Evolutionary conservation across 2,888 invertebrate genomes (phyloP).

Genomic region (Rhagonycha lutea): DNA sequence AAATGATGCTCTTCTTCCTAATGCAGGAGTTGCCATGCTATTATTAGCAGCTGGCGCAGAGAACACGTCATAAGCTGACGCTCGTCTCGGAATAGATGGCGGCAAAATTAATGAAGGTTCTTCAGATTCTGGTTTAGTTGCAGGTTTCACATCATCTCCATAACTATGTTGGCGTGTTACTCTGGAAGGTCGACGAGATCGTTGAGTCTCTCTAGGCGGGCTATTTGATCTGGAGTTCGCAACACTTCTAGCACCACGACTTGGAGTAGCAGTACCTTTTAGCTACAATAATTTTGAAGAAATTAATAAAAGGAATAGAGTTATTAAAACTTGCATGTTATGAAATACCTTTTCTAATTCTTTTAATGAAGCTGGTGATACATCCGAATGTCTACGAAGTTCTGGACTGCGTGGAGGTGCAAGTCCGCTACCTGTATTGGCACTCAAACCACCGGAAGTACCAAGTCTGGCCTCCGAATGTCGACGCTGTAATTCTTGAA

Average conservation of each 20-base stretch:
- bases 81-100: constrained; percentile 75
- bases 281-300: constrained; percentile 55
- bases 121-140: constrained; percentile 39
- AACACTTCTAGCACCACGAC: constrained; percentile 62
- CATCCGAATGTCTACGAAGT: constrained; percentile 81
- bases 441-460: constrained; percentile 58
- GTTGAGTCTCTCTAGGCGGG: constrained; percentile 55
- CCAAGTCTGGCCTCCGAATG: constrained; percentile 78
- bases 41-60: constrained; percentile 65
- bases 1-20: constrained; percentile 62
- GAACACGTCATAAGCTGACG: constrained; percentile 85
- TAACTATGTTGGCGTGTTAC: constrained; percentile 81
- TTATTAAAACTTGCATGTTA: not conserved
- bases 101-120: constrained; percentile 70
- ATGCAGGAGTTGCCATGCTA: constrained; percentile 46
- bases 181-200: constrained; percentile 63
- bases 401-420: constrained; percentile 87
- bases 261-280: constrained; percentile 63
- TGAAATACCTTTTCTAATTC: constrained; percentile 82
- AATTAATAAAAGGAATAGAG: not conserved
- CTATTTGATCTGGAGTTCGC: constrained; percentile 66
- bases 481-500: constrained; percentile 77
- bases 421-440: constrained; percentile 59
- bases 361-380: constrained; percentile 84
- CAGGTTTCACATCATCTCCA: constrained; percentile 70